Evolutionary conservation across 2,888 invertebrate genomes (phyloP), one percentile per base, ranked within the genome.

Genomic region (Sylvicola cinctus): DNA sequence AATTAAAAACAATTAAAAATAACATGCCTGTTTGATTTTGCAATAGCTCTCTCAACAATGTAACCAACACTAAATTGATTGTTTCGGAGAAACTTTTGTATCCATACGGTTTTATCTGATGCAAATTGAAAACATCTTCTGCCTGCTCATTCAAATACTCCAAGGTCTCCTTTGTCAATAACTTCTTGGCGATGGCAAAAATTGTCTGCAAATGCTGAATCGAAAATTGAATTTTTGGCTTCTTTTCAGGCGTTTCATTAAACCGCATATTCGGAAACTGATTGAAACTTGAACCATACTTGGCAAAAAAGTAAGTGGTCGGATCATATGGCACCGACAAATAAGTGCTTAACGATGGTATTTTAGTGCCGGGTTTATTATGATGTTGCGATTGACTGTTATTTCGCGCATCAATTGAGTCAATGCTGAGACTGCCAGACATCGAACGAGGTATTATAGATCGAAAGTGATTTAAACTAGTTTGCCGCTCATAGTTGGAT

Each of bases 21-120:
- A 3, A 16, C 11, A 20, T 31, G 32, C 37, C 37, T 39, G 76
- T 77, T 50, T 91, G 88, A 50, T 83, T 78, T 48, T 88, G 85
- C 38, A 95, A 58, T 34, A 96, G 59, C 53, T 98, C 95, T 39
- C 91, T 65, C 38, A 98, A 59, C 34, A 96, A 58, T 0, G 91
- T 85, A 1, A 96, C 84, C 68, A 91, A 74, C 1, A 91, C 91
- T 36, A 96, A 62, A 54, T 87, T 91, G 36, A 96, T 62, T 0
- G 88, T 88, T 58, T 98, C 96, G 38, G 88, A 91, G 51, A 93
- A 88, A 1, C 85, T 84, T 49, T 83, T 81, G 58, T 95, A 95
- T 1, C 90, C 88, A 51, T 88, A 93, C 32, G 79, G 71, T 57
- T 75, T 67, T 31, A 75, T 74, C 49, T 73, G 72, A 41, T 71